phyloP scores from a whole-genome alignment of 2,797 vertebrate species.

The Falco naumanni region DNA sequence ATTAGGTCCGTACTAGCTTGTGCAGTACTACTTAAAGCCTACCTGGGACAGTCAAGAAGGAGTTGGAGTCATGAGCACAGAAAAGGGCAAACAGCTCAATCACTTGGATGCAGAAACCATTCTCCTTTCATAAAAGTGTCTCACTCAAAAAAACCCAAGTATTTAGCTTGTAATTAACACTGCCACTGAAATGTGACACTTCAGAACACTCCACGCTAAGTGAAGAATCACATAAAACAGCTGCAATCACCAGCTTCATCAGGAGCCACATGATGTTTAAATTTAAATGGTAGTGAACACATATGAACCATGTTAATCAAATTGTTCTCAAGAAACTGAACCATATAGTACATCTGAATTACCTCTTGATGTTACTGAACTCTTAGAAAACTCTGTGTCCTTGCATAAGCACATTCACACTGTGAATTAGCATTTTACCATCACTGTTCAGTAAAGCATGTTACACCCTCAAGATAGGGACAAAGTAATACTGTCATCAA shows the following conservation, averaged over 20 bases:
- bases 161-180: not conserved
- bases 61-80: not conserved
- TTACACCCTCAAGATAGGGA: not conserved
- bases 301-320: not conserved
- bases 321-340: not conserved
- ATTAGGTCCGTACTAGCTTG: not conserved
- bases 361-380: not conserved
- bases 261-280: not conserved
- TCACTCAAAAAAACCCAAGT: not conserved
- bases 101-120: not conserved
- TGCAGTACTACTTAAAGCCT: not conserved
- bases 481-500: not conserved
- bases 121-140: not conserved
- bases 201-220: not conserved
- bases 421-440: not conserved
- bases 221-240: not conserved
- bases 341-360: not conserved
- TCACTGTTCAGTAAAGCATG: rapidly evolving
- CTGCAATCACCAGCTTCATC: not conserved
- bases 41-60: not conserved
- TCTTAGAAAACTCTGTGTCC: not conserved
- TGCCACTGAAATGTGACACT: not conserved
- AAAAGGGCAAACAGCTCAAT: not conserved
- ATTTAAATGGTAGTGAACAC: not conserved
- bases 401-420: not conserved